Base-by-base conservation (phyloP, 2,113 vertebrate genomes). In the Microtus richardsoni region DNA sequence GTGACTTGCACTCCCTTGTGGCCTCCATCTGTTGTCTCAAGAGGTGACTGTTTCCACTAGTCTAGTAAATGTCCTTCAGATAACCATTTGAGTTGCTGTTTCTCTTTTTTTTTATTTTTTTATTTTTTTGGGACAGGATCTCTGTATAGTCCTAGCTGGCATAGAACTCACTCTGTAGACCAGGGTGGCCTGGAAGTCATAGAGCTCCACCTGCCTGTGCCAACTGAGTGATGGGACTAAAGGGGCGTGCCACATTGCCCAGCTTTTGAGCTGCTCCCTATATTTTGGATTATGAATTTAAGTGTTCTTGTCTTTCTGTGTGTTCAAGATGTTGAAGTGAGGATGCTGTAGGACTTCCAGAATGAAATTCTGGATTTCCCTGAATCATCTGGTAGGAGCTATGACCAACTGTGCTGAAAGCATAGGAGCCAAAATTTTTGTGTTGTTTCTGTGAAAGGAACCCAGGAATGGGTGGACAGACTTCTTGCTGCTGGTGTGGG, bases 211-310 rank as follows among this genome's bases (percentile, higher is more conserved):
- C 41, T 47, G 62, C 41, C 82, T 47, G 62, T 85, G 62, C 26
- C 17, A 21, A 2, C 60, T 47, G 28, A 85, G 17, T 12, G 10
- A 44, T 33, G 28, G 28, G 60, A 21, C 39, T 47, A 17, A 85
- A 85, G 39, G 60, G 16, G 4, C 47, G 16, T 0, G 4, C 4
- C 82, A 64, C 60, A 17, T 6, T 4, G 8, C 82, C 33, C 39
- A 64, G 16, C 58, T 44, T 64, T 64, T 41, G 24, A 62, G 54
- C 24, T 83, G n/a, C n/a, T 75, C 24, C 68, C 60, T 88, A n/a
- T 95, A 62, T 80, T 66, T 95, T 86, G 44, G 64, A 75, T n/a
- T 41, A 92, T 41, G 79, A 30, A 89, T 68, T 92, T 85, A 75
- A 24, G 26, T 85, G 24, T 49, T 66, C 44, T 58, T 41, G 13